Conservation (phyloP, 2,797 vertebrate genomes). For the Microctenopoma lineatum region DNA sequence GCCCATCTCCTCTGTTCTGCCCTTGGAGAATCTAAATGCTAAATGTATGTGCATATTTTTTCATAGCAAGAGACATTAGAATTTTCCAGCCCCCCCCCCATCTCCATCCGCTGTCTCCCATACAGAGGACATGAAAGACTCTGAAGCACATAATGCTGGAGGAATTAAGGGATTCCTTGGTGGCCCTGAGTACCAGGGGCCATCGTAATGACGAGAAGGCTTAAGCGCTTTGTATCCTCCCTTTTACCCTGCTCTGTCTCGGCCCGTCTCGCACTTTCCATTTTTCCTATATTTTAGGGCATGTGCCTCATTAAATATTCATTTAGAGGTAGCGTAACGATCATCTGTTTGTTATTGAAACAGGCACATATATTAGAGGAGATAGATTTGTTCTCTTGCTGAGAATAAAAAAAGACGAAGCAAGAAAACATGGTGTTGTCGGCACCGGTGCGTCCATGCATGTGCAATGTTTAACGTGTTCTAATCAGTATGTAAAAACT, state of each 20-base stretch:
- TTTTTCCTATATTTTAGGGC: conserved; percentile 65
- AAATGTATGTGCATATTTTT: conserved; percentile 99
- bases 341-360: conserved; percentile 68
- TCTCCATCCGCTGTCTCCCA: conserved; percentile 69
- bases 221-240: conserved; percentile 88
- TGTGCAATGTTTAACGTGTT: neutral
- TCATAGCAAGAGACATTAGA: conserved; percentile 94
- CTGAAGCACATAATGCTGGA: conserved; percentile 96
- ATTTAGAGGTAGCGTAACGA: conserved; percentile 63
- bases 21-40: conserved; percentile 95
- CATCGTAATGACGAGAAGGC: conserved; percentile 92
- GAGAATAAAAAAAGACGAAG: conserved; percentile 22
- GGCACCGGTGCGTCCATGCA: neutral
- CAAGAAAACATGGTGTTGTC: conserved; percentile 3
- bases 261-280: conserved; percentile 49
- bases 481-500: conserved; percentile 4
- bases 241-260: conserved; percentile 74
- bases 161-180: conserved; percentile 95
- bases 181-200: conserved; percentile 90
- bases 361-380: conserved; percentile 42
- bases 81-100: conserved; percentile 84
- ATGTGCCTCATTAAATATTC: conserved; percentile 76
- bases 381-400: conserved; percentile 45
- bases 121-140: conserved; percentile 93
- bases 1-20: conserved; percentile 92